Base-by-base conservation (phyloP, 1,140 invertebrate species). In the Holotrichia oblita region DNA sequence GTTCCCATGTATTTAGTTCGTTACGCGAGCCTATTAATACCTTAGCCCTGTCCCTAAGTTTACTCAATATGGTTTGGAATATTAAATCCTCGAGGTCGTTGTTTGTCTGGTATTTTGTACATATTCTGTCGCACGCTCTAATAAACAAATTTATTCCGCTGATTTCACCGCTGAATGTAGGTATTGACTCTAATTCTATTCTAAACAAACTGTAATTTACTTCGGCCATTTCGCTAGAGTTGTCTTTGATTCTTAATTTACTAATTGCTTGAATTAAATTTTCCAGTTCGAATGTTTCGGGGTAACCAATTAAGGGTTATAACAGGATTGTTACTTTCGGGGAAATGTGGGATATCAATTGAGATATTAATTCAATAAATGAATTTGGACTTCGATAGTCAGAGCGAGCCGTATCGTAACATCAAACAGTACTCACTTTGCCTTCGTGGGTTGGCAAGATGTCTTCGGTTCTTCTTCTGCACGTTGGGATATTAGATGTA, bases 141-240 rank as follows among this genome's bases (percentile, higher is more conserved):
- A 40, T 34, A 34, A 40, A 73, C 34, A 73, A 12, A 14, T 40
- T 34, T 40, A 73, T 40, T 14, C 27, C 27, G 72, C 27, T 73
- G 8, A 10, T 10, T 40, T 73, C 72, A 14, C 34, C 72, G 12
- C 8, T 14, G 34, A 73, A 40, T 40, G 4, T 41, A 17, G 72
- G 72, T 14, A 73, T 73, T n/a, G 72, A 27, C n/a, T 73, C 72
- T 40, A 73, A 73, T 73, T 73, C 72, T 17, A 73, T 40, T 40
- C 17, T 34, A 8, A 73, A 17, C 34, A 34, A 40, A 22, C 8
- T 6, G 12, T 73, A 73, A 73, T 73, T 73, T 8, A 73, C 34
- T 17, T 14, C 27, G 7, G 24, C 59, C 14, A n/a, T 12, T 44
- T n/a, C 42, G 9, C 9, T 12, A 44, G 9, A 12, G 9, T n/a